Percentiles rank a stretch among this genome's conserved stretches.
These are phyloP conservation scores for Symphodus melops DNA, from an alignment of 2,113 vertebrate species.

Conservation along the genomic window DNA sequence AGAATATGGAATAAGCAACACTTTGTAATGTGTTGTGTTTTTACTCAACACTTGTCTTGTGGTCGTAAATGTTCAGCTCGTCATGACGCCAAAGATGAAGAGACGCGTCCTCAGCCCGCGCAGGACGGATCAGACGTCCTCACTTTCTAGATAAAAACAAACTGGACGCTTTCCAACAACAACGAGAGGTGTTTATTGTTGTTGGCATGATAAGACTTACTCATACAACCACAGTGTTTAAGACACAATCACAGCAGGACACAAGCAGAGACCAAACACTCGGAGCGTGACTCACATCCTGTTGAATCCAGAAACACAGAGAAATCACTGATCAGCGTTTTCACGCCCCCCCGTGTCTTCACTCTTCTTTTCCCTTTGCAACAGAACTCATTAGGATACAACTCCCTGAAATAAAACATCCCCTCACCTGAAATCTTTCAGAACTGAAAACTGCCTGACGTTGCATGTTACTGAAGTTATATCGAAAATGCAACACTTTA, in stretches of 20 bases:
- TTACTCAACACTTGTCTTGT: too few species aligned
- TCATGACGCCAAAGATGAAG: too few species aligned
- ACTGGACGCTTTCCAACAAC: background rate
- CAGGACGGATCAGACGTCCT: too few species aligned
- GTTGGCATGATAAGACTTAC: too few species aligned
- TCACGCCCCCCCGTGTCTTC: background rate
- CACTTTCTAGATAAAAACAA: too few species aligned
- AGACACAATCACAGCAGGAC: background rate
- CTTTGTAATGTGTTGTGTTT: too few species aligned
- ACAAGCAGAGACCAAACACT: background rate
- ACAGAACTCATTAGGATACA: conserved; percentile 30
- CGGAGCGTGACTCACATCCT: conserved; percentile 16
- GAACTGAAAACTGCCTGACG: conserved; percentile 12
- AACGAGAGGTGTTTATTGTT: background rate
- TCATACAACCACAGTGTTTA: background rate
- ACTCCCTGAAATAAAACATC: conserved; percentile 4
- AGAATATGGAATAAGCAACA: too few species aligned
- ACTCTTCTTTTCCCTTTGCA: conserved; percentile 20
- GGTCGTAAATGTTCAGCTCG: too few species aligned
- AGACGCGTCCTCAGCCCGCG: too few species aligned
- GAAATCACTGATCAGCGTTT: background rate
- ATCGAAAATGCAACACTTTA: background rate
- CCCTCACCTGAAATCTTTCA: conserved; percentile 6
- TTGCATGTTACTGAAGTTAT: conserved; percentile 24
- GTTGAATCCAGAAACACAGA: conserved; percentile 12